phyloP scores from a whole-genome alignment of 1,140 invertebrate species.

The Thaumetopoea pityocampa region DNA sequence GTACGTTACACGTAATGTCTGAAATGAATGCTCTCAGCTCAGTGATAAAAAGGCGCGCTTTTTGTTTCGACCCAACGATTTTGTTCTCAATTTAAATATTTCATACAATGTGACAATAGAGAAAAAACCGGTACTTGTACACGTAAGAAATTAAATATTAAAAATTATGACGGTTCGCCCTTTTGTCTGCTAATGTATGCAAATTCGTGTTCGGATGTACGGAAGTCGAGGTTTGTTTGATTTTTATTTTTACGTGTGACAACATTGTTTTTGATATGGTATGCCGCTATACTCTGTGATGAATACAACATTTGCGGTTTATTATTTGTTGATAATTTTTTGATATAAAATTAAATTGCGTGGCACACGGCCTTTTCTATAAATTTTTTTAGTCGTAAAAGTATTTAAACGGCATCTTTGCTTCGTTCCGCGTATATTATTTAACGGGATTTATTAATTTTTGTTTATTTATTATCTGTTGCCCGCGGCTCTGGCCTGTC shows the following conservation, averaged over 20 bases:
- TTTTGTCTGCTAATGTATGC: constrained; percentile 63
- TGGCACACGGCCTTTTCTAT: too few species aligned
- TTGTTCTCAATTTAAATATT: constrained; percentile 72
- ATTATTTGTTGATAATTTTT: too few species aligned
- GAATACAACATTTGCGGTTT: too few species aligned
- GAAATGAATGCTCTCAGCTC: constrained; percentile 32
- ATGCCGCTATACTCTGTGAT: background rate
- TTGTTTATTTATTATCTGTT: too few species aligned
- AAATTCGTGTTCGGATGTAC: constrained; percentile 43
- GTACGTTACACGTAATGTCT: constrained; percentile 4
- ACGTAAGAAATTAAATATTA: constrained; percentile 71
- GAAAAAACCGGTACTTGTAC: constrained; percentile 69
- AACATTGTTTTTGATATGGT: constrained; percentile 9
- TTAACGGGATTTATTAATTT: too few species aligned
- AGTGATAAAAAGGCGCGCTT: constrained; percentile 41
- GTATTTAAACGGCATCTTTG: too few species aligned
- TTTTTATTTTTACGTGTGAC: constrained; percentile 19
- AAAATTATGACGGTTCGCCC: constrained; percentile 63
- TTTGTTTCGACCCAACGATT: constrained; percentile 66
- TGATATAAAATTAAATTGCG: too few species aligned
- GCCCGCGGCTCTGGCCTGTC: too few species aligned
- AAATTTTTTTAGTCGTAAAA: too few species aligned
- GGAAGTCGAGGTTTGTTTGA: constrained; percentile 18
- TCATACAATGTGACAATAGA: constrained; percentile 66
- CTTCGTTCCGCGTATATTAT: too few species aligned